A percentile compares a stretch with the other conserved stretches of the same genome.
These are phyloP conservation scores for Chymomyza caudatula DNA, from an alignment of 2,888 invertebrate genomes.

Conservation along the genomic window DNA sequence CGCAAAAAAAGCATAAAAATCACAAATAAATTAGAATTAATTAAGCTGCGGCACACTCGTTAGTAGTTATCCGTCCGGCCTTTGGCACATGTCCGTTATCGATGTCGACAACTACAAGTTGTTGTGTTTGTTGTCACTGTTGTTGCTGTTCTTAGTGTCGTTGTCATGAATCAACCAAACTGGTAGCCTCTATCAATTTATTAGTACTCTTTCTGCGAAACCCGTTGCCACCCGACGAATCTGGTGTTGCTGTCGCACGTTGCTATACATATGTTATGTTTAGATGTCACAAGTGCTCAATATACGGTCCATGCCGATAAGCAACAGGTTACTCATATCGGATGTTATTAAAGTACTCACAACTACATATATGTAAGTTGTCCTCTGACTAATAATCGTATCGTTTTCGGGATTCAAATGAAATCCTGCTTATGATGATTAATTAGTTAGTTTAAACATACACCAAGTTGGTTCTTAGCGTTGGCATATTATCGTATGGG, in stretches of 20 bases:
- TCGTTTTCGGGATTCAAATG: no score
- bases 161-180: constrained; percentile 46
- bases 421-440: no score
- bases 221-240: not conserved
- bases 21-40: constrained; percentile 72
- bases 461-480: no score
- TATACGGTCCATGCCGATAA: not conserved
- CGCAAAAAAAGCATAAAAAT: constrained; percentile 32
- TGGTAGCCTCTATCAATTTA: constrained; percentile 33
- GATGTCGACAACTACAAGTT: not conserved
- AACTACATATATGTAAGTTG: no score
- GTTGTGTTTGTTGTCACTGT: constrained; percentile 21
- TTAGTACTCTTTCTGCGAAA: not conserved
- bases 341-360: no score
- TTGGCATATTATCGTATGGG: no score
- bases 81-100: constrained; percentile 1
- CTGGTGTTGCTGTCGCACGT: not conserved
- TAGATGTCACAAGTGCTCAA: not conserved
- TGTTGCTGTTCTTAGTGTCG: constrained; percentile 25
- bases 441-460: no score
- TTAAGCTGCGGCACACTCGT: constrained; percentile 37
- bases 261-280: not conserved
- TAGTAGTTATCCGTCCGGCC: constrained; percentile 1
- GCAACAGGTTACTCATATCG: no score
- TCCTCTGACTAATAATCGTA: no score